Evolutionary conservation across 2,797 vertebrate genomes (phyloP), one percentile per base, ranked within the genome.

Genomic region (Molossus molossus): DNA sequence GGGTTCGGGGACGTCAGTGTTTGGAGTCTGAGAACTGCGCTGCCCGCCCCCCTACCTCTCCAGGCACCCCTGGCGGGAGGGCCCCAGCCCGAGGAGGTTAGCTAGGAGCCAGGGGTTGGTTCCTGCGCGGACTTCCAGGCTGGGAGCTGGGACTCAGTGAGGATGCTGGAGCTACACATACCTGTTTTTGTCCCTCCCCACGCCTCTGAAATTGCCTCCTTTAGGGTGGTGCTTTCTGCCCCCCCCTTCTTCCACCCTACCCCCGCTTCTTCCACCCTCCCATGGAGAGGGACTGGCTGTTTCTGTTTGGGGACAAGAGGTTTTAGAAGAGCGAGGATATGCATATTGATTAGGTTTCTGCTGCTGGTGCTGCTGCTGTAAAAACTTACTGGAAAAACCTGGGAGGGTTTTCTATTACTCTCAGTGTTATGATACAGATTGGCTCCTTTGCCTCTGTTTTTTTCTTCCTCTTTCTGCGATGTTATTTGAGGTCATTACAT

Each of bases 241-340:
- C 6, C 45, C 45, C 1, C 5, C 58, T 33, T 33, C 33, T 33
- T 33, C 33, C 33, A 33, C 33, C 33, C 33, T 33, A 33, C 2
- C 58, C 40, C 5, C 40, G 40, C 6, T 45, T 5, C 40, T 45
- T 45, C 40, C 40, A 45, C 40, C 15, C 6, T 33, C 62, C 45
- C 5, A 37, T 64, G 29, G 80, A 86, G 94, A 75, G 53, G 80
- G 60, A 58, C 58, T 15, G 58, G 93, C 73, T 25, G 55, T 73
- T 83, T 91, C 82, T 96, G 50, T 79, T 18, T 67, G 88, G 83
- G 75, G 55, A 67, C 84, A 55, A 60, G 96, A 86, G 89, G 90
- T 73, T 76, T 88, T 53, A 33, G 72, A 53, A 96, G 81, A 84
- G 75, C 48, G 93, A 91, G 76, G 94, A 60, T 70, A 29, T 33